Base-by-base conservation (phyloP, 2,113 vertebrate species). In the Oncorhynchus keta region DNA sequence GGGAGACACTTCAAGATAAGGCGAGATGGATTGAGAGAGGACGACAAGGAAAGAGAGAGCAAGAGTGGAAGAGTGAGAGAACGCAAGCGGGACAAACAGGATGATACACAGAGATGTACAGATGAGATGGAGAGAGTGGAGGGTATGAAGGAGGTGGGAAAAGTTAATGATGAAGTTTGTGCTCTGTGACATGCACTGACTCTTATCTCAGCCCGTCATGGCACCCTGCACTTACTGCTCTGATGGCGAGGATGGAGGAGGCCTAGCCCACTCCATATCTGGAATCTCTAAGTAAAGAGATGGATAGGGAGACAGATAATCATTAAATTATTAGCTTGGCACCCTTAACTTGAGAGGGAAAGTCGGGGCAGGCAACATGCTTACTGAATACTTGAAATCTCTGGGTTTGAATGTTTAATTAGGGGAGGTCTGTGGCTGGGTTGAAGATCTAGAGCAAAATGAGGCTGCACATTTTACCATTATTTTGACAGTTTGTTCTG, bases 371-470 rank as follows among this genome's bases (percentile, higher is more conserved):
- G 49, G 48, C 26, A 18, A 9, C 70, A 35, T 18, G 55, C 72
- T 69, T 11, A 28, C 24, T 18, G 65, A 68, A 73, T 49, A 35
- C 57, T 49, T 79, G 62, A 74, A 35, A 74, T 35, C n/a, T 26
- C 13, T 57, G 48, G 28, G 67, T 49, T 79, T 74, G 74, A 74
- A 70, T 62, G 18, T 65, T 64, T 74, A 73, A 79, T 62, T 61
- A 30, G 11, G 12, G 16, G 22, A 74, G 51, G 51, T 55, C 12
- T 55, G 49, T 51, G 20, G 51, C n/a, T 35, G 18, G 65, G 9
- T 24, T 65, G 39, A n/a, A 51, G 62, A 75, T 75, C 35, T 74
- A 45, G 59, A 48, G 66, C 48, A 67, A 45, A 45, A 45, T 45
- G 8, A 45, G 39, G 39, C 39, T 45, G 39, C 39, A 12, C 39